Percentiles rank a stretch among this genome's conserved stretches.
Conservation (phyloP, 2,113 vertebrate genomes). For the Petroica traversi region DNA sequence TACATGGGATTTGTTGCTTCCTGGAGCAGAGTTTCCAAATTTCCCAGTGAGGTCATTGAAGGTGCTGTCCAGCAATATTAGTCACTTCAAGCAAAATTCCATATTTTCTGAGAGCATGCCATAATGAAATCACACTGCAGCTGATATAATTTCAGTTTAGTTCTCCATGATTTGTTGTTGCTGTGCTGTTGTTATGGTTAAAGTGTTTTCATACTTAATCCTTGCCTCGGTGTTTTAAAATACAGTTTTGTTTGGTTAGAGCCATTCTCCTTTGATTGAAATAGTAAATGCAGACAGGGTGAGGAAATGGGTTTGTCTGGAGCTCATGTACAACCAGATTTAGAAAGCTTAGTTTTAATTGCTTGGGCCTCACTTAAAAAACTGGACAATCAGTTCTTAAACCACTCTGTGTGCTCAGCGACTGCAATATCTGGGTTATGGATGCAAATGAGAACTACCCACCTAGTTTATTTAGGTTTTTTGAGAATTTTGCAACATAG, state of each 20-base stretch:
- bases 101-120: accelerated
- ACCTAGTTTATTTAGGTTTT: background rate
- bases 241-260: background rate
- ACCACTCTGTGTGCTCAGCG: background rate
- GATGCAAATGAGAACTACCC: background rate
- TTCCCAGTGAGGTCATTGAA: background rate
- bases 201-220: background rate
- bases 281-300: background rate
- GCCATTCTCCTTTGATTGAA: background rate
- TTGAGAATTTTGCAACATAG: background rate
- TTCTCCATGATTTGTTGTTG: background rate
- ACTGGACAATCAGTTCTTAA: background rate
- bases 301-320: background rate
- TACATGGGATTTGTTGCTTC: background rate
- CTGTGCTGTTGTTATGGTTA: background rate
- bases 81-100: background rate
- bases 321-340: background rate
- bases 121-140: background rate
- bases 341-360: background rate
- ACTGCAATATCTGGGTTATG: background rate
- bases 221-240: background rate
- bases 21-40: background rate
- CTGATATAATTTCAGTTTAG: background rate
- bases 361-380: background rate
- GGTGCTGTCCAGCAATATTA: background rate